These are phyloP conservation scores for Karalla daura DNA, from an alignment of 2,797 vertebrate species.

Conservation along the genomic window DNA sequence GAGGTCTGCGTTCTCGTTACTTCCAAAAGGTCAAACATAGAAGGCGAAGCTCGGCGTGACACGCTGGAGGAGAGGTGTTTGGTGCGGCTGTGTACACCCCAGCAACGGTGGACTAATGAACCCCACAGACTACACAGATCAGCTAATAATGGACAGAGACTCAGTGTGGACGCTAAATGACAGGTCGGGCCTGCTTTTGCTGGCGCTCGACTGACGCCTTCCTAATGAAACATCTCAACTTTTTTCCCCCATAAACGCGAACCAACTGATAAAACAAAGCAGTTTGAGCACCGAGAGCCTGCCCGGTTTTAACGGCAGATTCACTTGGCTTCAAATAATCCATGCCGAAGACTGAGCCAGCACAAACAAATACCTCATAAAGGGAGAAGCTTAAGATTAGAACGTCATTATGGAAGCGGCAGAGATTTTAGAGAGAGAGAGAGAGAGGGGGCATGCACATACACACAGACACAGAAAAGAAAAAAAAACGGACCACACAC, in stretches of 20 bases:
- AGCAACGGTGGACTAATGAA: neutral
- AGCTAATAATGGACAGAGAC: neutral
- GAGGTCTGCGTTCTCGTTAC: neutral
- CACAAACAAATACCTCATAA: constrained; percentile 69
- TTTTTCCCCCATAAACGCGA: constrained; percentile 31
- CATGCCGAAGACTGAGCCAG: constrained; percentile 52
- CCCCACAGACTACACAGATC: neutral
- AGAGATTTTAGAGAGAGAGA: too few relatives aligned
- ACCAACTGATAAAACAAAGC: constrained; percentile 54
- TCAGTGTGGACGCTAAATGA: constrained; percentile 4
- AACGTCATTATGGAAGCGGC: constrained; percentile 42
- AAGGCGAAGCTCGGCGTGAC: neutral
- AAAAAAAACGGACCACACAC: constrained; percentile 39
- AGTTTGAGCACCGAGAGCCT: constrained; percentile 36
- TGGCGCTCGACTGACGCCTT: constrained; percentile 23
- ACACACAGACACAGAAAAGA: constrained; percentile 41
- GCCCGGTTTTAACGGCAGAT: constrained; percentile 55
- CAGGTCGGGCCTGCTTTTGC: constrained; percentile 3
- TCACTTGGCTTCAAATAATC: constrained; percentile 41
- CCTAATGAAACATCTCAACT: constrained; percentile 34
- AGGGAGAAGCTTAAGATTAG: constrained; percentile 53
- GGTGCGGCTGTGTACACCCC: constrained; percentile 16
- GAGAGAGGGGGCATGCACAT: constrained; percentile 59
- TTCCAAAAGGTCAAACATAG: constrained; percentile 11
- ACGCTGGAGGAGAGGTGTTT: constrained; percentile 53